Evolutionary conservation across 2,888 invertebrate species (phyloP), one percentile per base, ranked within the genome.

Genomic region (Mystacides longicornis): DNA sequence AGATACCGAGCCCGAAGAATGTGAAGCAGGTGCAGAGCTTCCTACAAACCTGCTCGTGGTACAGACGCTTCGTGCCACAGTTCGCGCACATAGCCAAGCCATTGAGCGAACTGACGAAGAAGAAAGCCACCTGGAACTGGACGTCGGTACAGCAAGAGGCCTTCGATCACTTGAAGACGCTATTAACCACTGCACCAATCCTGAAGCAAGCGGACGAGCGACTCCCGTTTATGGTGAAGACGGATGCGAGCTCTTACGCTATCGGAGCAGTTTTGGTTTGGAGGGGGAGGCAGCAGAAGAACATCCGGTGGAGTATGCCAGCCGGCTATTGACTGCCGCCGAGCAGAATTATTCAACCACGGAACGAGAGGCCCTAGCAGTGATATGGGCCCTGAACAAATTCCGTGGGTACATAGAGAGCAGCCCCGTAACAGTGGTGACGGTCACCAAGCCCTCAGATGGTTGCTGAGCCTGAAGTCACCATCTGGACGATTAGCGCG

Each of bases 171-270:
- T 52, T 67, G 1, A 64, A 64, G 51, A 22, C 18, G 1, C 45
- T 57, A 1, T 45, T 67, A 19, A 60, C 58, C 3, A 43, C 60
- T 0, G 60, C 64, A 11, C 63, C 64, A 2, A 59, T 65, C 5
- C 54, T 64, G 1, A 49, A 58, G 11, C 64, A 65, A 55, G 63
- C 63, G 3, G 59, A 62, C 31, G 53, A 59, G 3, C 53, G 19
- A 3, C 42, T 57, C 14, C 64, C 65, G 1, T 69, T 66, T 42
- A 57, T 65, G 1, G 16, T 68, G 0, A 55, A 65, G 58, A 65
- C 67, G 0, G 66, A 67, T 23, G 61, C 65, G 0, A 67, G 67
- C 45, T 58, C 51, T 42, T 67, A 66, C 23, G 66, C 66, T 2
- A 31, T 65, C 1, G 63, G 64, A 19, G 64, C 64, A 31, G 63